Conservation (phyloP, 2,888 invertebrate genomes). For the Escarpia spicata region DNA sequence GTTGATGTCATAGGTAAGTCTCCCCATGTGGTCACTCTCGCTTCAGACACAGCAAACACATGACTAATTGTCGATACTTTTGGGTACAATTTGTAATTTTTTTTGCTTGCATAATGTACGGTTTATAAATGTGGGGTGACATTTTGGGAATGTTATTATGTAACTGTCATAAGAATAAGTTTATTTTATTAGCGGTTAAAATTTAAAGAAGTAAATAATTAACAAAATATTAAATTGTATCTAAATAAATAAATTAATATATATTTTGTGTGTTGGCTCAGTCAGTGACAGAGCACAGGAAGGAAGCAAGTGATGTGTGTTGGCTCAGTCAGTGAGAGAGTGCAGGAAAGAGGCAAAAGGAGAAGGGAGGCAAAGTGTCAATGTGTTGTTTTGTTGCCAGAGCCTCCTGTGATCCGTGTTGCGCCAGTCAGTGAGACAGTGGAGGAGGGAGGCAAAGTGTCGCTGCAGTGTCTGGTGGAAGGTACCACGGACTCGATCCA, state of each 20-base stretch:
- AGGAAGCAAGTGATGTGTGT: constrained; percentile 64
- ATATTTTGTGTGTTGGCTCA: too few species aligned
- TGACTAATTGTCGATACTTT: constrained; percentile 13
- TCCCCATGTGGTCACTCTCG: not conserved
- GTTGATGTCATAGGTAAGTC: constrained; percentile 47
- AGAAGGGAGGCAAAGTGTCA: not conserved
- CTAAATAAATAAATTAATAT: too few species aligned
- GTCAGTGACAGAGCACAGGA: constrained; percentile 66
- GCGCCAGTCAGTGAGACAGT: constrained; percentile 66
- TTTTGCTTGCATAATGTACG: not conserved
- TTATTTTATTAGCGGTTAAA: too few species aligned
- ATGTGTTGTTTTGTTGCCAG: constrained; percentile 45
- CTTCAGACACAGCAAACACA: not conserved
- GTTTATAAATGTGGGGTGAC: not conserved
- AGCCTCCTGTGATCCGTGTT: constrained; percentile 64
- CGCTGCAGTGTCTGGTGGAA: constrained; percentile 73
- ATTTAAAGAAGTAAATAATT: too few species aligned
- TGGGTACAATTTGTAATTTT: not conserved
- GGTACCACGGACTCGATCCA: constrained; percentile 79
- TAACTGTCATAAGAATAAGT: not conserved
- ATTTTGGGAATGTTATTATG: not conserved
- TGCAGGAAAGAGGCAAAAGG: constrained; percentile 68
- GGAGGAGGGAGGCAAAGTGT: constrained; percentile 69
- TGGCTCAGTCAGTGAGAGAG: constrained; percentile 49
- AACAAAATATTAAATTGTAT: too few species aligned